A percentile compares a stretch with the other conserved stretches of the same genome.
phyloP scores from a whole-genome alignment of 37 sponge, comb jelly and placozoan genomes.

The Axinella damicornis region DNA sequence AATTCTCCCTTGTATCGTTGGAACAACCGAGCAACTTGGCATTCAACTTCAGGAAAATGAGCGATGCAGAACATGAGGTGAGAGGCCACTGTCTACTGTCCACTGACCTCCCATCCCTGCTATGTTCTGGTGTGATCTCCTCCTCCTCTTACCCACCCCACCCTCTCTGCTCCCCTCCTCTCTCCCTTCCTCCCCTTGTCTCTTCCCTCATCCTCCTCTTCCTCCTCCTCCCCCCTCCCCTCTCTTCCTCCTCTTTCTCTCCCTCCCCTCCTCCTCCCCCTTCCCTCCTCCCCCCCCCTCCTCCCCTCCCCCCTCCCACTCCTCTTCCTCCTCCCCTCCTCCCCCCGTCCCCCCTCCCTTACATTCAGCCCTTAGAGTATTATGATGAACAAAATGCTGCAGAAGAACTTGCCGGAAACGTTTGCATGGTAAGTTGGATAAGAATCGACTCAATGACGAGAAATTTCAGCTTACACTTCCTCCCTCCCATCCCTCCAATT shows the following conservation, averaged over 20 bases:
- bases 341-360: neutral
- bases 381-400: slow-evolving; percentile 60
- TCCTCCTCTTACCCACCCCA: neutral
- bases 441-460: too few species aligned
- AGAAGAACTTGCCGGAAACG: slow-evolving; percentile 42
- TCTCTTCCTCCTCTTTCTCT: neutral
- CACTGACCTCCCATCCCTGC: neutral
- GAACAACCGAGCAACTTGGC: neutral
- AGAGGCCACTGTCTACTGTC: neutral
- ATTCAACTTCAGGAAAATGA: slow-evolving; percentile 13
- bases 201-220: too few species aligned
- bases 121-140: neutral
- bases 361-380: slow-evolving; percentile 65
- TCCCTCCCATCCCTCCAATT: too few species aligned
- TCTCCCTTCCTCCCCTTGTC: neutral
- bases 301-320: neutral
- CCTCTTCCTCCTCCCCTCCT: neutral
- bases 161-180: neutral
- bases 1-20: slow-evolving; percentile 17
- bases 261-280: neutral
- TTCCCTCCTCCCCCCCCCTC: neutral
- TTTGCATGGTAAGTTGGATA: slow-evolving; percentile 31
- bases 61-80: slow-evolving; percentile 3
- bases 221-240: too few species aligned
- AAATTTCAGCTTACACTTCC: too few species aligned